Conservation (phyloP, 2,113 vertebrate species). For the Heterochromis multidens region DNA sequence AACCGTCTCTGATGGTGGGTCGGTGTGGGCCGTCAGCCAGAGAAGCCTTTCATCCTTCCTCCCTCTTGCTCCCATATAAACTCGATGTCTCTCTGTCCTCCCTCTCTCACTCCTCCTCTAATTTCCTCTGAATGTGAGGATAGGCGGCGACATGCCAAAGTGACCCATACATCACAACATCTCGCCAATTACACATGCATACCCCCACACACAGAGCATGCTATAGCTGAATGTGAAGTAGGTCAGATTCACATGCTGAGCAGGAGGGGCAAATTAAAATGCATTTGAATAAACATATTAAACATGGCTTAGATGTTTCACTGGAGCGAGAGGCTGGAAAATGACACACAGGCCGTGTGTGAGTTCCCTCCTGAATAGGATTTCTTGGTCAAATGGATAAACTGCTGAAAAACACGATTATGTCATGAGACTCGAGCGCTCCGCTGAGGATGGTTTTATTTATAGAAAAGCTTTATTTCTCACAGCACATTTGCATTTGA, state of each 20-base stretch:
- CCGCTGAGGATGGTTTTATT: not conserved
- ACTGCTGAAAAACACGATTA: not conserved
- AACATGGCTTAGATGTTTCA: not conserved
- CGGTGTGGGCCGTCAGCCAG: constrained; percentile 29
- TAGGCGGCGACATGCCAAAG: not conserved
- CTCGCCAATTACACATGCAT: not conserved
- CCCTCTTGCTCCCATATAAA: not conserved
- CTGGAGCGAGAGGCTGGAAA: not conserved
- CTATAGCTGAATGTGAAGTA: constrained; percentile 31
- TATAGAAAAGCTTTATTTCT: not conserved
- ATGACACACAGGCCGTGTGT: not conserved
- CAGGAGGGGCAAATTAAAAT: not conserved
- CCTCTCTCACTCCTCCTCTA: not conserved
- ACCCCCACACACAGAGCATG: not conserved
- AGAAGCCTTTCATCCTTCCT: constrained; percentile 25
- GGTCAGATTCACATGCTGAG: constrained; percentile 28
- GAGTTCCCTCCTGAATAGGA: not conserved
- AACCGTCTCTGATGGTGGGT: constrained; percentile 9
- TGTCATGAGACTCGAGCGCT: not conserved
- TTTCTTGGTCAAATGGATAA: not conserved
- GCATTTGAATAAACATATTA: constrained; percentile 9
- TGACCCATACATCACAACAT: constrained; percentile 7
- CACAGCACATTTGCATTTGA: not conserved
- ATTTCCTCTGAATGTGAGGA: constrained; percentile 24
- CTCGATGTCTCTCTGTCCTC: not conserved